Conservation (phyloP, 53 echinoderm and acorn worm genomes). For the Mesocentrotus franciscanus region DNA sequence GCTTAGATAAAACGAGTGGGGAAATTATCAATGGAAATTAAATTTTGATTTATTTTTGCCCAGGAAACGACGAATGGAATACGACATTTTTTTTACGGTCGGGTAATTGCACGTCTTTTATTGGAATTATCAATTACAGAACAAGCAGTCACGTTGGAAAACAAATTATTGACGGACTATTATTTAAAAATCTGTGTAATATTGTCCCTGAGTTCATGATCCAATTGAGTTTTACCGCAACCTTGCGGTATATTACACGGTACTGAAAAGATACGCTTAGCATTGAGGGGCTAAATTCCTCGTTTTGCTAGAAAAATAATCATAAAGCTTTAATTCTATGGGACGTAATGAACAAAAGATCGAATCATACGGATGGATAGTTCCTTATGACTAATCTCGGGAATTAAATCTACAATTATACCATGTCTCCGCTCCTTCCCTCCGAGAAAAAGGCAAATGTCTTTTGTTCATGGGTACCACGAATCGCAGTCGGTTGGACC, state of each 20-base stretch:
- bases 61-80: neutral
- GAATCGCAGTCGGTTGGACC: slow-evolving; percentile 13
- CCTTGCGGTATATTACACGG: neutral
- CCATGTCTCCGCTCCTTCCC: slow-evolving; percentile 1
- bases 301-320: slow-evolving; percentile 42
- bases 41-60: neutral
- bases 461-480: neutral
- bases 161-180: slow-evolving; percentile 9
- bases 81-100: neutral
- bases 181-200: slow-evolving; percentile 8
- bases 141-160: neutral
- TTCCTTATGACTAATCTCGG: slow-evolving; percentile 37
- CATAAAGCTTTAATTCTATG: neutral
- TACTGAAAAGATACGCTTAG: neutral
- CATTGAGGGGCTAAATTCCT: slow-evolving; percentile 7
- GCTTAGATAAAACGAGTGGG: neutral
- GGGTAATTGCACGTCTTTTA: neutral
- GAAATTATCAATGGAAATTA: slow-evolving; percentile 3
- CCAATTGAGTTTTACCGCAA: slow-evolving; percentile 17
- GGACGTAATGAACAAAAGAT: slow-evolving; percentile 26
- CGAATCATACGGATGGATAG: slow-evolving; percentile 25
- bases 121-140: neutral
- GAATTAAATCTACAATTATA: slow-evolving; percentile 48
- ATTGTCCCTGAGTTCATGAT: neutral
- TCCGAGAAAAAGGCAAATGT: neutral